Conservation (phyloP, 2,888 invertebrate species). For the Eilema griseolum region DNA sequence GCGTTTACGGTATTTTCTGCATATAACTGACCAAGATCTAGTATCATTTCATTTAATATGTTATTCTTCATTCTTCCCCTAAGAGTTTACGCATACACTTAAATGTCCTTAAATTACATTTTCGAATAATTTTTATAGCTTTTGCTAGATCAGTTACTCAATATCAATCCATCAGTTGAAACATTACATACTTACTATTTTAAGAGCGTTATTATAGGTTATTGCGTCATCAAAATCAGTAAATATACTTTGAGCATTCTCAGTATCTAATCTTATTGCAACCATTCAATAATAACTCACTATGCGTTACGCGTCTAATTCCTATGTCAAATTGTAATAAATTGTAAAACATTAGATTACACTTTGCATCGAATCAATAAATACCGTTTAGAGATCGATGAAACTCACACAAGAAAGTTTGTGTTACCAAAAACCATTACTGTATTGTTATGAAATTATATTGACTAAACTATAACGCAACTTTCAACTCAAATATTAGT, state of each 20-base stretch:
- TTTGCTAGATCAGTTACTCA: too few relatives aligned
- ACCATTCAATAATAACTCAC: background rate
- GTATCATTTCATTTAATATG: too few relatives aligned
- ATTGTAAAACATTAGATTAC: slow-evolving; percentile 8
- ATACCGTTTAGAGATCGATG: slow-evolving; percentile 12
- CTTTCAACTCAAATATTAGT: slow-evolving; percentile 28
- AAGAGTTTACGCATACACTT: too few relatives aligned
- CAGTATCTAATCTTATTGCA: background rate
- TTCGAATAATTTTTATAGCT: too few relatives aligned
- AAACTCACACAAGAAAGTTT: slow-evolving; percentile 19
- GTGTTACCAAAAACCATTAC: slow-evolving; percentile 14
- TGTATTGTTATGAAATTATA: slow-evolving; percentile 21
- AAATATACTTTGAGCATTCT: background rate
- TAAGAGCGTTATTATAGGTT: too few relatives aligned
- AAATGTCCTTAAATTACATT: too few relatives aligned
- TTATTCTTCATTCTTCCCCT: too few relatives aligned
- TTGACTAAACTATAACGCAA: slow-evolving; percentile 41
- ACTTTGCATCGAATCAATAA: slow-evolving; percentile 19
- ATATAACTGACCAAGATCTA: too few relatives aligned
- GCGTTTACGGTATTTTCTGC: too few relatives aligned
- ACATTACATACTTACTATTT: too few relatives aligned
- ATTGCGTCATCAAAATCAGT: background rate
- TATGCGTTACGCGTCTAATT: background rate
- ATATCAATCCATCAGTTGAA: too few relatives aligned
- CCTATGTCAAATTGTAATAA: background rate